Percentiles rank a stretch among this genome's conserved stretches.
phyloP scores from a whole-genome alignment of 2,888 invertebrate genomes.

The Thecophora atra region DNA sequence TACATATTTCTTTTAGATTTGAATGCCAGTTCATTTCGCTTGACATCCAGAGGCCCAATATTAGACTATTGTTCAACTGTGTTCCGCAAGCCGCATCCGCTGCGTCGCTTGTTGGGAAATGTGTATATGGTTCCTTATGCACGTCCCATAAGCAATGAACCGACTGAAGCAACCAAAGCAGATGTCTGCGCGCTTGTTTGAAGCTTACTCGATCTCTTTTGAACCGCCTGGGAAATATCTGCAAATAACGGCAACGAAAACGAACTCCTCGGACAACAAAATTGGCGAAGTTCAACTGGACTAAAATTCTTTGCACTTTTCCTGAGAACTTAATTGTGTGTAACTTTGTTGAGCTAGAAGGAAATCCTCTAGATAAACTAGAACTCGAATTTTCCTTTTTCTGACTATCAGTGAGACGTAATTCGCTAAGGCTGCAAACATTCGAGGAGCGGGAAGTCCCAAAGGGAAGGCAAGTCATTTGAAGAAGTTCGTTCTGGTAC shows the following conservation, averaged over 20 bases:
- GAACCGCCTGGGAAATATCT: too few species aligned
- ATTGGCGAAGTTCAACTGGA: neutral
- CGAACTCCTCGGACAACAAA: neutral
- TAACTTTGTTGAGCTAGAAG: neutral
- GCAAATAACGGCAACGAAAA: neutral
- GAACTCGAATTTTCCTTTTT: slow-evolving; percentile 15
- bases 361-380: slow-evolving; percentile 35
- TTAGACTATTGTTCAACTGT: neutral
- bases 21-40: neutral
- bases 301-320: neutral
- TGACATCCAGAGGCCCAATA: neutral
- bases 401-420: slow-evolving; percentile 22
- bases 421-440: neutral
- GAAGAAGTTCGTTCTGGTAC: slow-evolving; percentile 28
- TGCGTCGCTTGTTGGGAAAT: slow-evolving; percentile 21
- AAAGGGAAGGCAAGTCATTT: too few species aligned
- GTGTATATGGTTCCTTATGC: neutral
- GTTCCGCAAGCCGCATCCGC: slow-evolving; percentile 22
- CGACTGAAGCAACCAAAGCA: neutral
- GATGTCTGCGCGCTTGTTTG: too few species aligned
- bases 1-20: neutral
- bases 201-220: neutral
- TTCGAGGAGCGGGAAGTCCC: neutral
- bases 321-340: slow-evolving; percentile 4
- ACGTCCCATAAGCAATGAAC: neutral